phyloP scores from a whole-genome alignment of 2,797 vertebrate species.

The Halcyon smyrnensis region DNA sequence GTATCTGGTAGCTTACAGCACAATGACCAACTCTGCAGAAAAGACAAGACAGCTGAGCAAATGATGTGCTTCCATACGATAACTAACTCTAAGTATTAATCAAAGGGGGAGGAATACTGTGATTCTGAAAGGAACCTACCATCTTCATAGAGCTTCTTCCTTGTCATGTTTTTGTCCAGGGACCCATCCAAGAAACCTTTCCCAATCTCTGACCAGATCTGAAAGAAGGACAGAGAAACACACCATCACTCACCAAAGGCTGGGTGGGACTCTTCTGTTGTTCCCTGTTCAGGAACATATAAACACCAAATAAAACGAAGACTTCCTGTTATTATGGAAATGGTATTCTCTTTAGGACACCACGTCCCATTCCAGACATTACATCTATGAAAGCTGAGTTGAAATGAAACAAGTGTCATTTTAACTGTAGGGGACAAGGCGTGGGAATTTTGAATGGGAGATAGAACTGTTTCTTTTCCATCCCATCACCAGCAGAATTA shows the following conservation, averaged over 20 bases:
- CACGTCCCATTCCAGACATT: not conserved
- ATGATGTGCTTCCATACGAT: not conserved
- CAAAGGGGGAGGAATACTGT: not conserved
- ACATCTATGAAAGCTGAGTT: not conserved
- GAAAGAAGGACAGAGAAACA: constrained; percentile 41
- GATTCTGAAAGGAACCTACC: constrained; percentile 79
- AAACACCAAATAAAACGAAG: not conserved
- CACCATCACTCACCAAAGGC: not conserved
- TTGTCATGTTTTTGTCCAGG: constrained; percentile 89
- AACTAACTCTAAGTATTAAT: not conserved
- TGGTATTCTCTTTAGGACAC: not conserved
- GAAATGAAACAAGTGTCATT: not conserved
- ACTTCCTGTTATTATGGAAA: not conserved
- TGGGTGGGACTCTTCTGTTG: not conserved
- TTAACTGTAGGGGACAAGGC: not conserved
- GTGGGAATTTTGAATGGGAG: not conserved
- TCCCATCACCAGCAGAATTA: not conserved
- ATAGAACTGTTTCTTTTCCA: not conserved
- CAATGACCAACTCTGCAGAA: not conserved
- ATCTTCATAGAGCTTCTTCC: constrained; percentile 89
- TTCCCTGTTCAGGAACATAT: not conserved
- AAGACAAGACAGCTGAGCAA: not conserved
- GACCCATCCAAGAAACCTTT: constrained; percentile 95
- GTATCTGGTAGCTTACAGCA: not conserved
- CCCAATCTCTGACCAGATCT: constrained; percentile 98